Base-by-base conservation (phyloP, 2,113 vertebrate species). In the Barnardius zonarius region DNA sequence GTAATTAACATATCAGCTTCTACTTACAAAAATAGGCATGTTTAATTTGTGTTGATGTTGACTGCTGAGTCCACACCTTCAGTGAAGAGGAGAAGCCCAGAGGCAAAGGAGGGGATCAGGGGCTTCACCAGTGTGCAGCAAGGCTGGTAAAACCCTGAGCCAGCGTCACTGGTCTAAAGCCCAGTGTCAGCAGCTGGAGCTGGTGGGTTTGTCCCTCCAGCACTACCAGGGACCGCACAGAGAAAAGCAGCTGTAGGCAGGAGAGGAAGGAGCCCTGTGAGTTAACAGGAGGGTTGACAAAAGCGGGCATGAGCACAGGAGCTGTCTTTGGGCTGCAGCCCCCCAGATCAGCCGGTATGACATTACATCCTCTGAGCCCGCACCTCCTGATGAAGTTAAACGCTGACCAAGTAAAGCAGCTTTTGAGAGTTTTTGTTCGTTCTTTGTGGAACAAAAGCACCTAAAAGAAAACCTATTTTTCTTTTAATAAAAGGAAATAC, bases 341-440 rank as follows among this genome's bases (percentile, higher is more conserved):
- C 7, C 39, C 23, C 39, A 59, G 88, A 86, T 23, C 15, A 8
- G 30, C 49, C 19, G 13, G 41, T 66, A 70, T 25, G 57, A 37
- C 1, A 1, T 35, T 23, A 14, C 17, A 57, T 1, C 44, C 35
- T 31, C 76, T 1, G 2, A 52, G n/a, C 19, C 3, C 1, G 7
- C 52, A 22, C 4, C 14, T 41, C n/a, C 61, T 25, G 25, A 3
- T 6, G 48, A 20, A 12, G 28, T 18, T 61, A 23, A 67, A 48
- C 49, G 28, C 35, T n/a, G 51, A 41, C 20, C 37, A 41, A 17
- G 18, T 23, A 16, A 76, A 83, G 57, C 30, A 49, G 12, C 8
- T 64, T 39, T 35, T 83, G 25, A 20, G 70, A 52, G 17, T 11
- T 62, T 57, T 54, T 27, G 3, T 43, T 86, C 41, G 7, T 52